These are phyloP conservation scores for Charanyca ferruginea DNA, from an alignment of 2,888 invertebrate species.

Conservation along the genomic window DNA sequence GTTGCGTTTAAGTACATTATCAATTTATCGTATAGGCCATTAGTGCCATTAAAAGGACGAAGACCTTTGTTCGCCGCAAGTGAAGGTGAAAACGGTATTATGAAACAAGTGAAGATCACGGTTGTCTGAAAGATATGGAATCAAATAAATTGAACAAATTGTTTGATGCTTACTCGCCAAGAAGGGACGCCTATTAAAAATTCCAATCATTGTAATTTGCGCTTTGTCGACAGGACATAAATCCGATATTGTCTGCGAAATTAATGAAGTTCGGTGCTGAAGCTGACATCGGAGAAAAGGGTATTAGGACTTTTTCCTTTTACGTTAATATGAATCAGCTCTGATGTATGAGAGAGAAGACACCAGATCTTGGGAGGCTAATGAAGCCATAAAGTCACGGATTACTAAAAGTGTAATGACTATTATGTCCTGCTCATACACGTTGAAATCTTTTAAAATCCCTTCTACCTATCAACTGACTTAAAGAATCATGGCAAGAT, in stretches of 20 bases:
- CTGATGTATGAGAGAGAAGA: constrained; percentile 32
- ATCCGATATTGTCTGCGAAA: constrained; percentile 64
- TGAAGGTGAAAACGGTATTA: constrained; percentile 11
- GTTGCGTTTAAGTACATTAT: neutral
- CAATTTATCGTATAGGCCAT: neutral
- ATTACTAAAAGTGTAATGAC: constrained; percentile 23
- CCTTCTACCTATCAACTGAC: too few relatives aligned
- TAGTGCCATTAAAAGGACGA: constrained; percentile 26
- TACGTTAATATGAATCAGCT: constrained; percentile 35
- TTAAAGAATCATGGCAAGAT: too few relatives aligned
- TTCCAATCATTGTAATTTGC: constrained; percentile 60
- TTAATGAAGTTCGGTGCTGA: constrained; percentile 60
- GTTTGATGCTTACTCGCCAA: constrained; percentile 41
- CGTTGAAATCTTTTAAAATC: too few relatives aligned
- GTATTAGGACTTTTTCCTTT: constrained; percentile 47
- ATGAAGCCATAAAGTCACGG: constrained; percentile 1
- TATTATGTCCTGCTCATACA: too few relatives aligned
- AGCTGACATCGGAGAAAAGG: constrained; percentile 55
- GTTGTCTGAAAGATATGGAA: constrained; percentile 11
- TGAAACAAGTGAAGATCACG: neutral
- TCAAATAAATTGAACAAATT: constrained; percentile 44
- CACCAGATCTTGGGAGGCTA: constrained; percentile 7
- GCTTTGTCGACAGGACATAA: constrained; percentile 55
- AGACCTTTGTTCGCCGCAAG: constrained; percentile 5
- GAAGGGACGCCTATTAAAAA: constrained; percentile 59